Evolutionary conservation across 2,888 invertebrate species (phyloP).

Genomic region (Hofmannophila pseudospretella): DNA sequence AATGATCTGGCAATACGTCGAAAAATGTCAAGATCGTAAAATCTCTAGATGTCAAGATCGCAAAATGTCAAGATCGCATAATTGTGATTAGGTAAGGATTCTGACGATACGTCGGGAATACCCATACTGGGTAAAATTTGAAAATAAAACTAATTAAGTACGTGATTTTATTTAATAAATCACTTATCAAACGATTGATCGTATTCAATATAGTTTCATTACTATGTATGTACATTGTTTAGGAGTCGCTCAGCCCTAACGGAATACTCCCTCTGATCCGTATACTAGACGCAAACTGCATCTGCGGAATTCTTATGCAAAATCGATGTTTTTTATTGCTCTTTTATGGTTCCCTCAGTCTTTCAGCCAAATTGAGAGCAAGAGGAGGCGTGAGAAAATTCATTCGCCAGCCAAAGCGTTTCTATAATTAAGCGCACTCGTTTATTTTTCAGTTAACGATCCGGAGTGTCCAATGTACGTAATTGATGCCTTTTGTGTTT

Average conservation of each 20-base stretch:
- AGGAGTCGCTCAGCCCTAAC: neutral
- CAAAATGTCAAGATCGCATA: no score
- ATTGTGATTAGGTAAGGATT: no score
- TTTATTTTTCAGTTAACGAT: conserved; percentile 49
- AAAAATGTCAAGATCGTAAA: no score
- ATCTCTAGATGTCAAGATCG: no score
- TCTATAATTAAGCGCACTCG: conserved; percentile 50
- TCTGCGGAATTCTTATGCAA: conserved; percentile 48
- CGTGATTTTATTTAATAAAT: no score
- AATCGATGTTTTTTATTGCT: conserved; percentile 55
- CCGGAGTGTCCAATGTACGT: conserved; percentile 25
- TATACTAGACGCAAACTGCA: conserved; percentile 25
- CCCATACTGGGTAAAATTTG: no score
- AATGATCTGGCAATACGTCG: no score
- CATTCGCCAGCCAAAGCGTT: conserved; percentile 49
- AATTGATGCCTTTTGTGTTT: conserved; percentile 17
- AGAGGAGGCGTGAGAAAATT: conserved; percentile 44
- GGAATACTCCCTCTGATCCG: neutral
- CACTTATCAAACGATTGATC: no score
- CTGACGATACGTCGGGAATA: no score
- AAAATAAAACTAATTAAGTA: no score
- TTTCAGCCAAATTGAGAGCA: conserved; percentile 48
- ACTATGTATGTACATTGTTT: no score
- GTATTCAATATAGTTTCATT: no score
- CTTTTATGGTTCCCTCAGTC: conserved; percentile 43